These are phyloP conservation scores for Dromas ardeola DNA, from an alignment of 2,113 vertebrate genomes.

Conservation along the genomic window DNA sequence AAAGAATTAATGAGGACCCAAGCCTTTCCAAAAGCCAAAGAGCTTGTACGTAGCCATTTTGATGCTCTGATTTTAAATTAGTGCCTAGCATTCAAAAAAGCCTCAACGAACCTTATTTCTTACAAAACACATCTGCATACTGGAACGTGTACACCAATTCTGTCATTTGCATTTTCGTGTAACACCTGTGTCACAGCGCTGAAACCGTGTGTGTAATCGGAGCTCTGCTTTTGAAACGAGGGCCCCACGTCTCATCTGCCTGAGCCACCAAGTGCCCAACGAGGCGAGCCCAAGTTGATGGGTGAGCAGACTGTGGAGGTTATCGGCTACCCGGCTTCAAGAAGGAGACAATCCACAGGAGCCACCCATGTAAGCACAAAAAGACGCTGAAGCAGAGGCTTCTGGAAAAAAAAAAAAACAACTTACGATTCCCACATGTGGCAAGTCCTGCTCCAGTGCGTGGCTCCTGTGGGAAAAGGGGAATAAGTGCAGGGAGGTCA, in stretches of 20 bases:
- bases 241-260: background rate
- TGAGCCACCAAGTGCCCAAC: background rate
- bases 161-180: background rate
- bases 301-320: background rate
- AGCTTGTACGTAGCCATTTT: background rate
- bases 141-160: background rate
- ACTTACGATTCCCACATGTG: accelerated
- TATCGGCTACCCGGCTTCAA: background rate
- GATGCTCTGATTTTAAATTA: background rate
- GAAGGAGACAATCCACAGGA: background rate
- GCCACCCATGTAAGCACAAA: background rate
- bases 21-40: background rate
- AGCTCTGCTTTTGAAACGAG: background rate
- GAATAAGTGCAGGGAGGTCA: background rate
- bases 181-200: background rate
- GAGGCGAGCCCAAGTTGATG: background rate
- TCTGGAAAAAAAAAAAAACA: background rate
- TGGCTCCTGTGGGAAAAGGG: background rate
- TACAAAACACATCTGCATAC: background rate
- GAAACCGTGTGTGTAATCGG: background rate
- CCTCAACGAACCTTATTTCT: background rate
- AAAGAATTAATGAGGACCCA: background rate
- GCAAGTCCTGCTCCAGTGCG: background rate
- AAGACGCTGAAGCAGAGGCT: background rate
- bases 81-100: background rate